A percentile compares a stretch with the other conserved stretches of the same genome.
These are phyloP conservation scores for Thermophis baileyi DNA, from an alignment of 2,113 vertebrate genomes.

Conservation along the genomic window DNA sequence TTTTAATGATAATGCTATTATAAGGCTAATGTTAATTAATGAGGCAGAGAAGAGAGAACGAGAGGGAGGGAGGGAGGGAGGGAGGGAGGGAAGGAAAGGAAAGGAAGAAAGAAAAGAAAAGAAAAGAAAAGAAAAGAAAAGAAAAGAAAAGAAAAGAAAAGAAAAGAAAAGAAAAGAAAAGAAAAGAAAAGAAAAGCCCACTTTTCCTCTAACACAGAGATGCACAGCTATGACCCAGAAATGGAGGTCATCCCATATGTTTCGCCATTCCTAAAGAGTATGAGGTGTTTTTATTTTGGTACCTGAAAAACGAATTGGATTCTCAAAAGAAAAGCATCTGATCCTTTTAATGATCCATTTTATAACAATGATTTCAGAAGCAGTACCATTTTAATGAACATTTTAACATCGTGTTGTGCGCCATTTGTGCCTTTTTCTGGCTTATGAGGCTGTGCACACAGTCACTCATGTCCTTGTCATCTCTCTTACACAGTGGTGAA, in stretches of 20 bases:
- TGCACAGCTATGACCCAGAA: background rate
- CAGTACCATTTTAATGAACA: background rate
- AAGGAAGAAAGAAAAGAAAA: background rate
- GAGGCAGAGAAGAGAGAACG: background rate
- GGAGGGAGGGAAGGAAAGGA: accelerated
- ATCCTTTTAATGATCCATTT: background rate
- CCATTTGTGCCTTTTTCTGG: background rate
- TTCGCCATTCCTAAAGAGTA: background rate
- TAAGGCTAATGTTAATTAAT: background rate
- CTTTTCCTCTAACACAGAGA: background rate
- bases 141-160: background rate
- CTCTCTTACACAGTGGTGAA: too few relatives aligned
- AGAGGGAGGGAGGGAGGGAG: background rate
- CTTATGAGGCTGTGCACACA: background rate
- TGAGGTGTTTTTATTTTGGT: background rate
- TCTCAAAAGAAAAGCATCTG: background rate
- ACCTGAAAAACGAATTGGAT: background rate
- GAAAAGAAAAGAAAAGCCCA: background rate
- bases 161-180: background rate
- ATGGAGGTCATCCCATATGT: background rate
- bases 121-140: background rate
- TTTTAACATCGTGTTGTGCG: background rate
- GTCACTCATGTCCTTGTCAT: background rate
- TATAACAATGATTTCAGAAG: background rate
- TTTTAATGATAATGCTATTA: background rate